These are phyloP conservation scores for Misgurnus anguillicaudatus DNA, from an alignment of 2,113 vertebrate species.

Conservation along the genomic window DNA sequence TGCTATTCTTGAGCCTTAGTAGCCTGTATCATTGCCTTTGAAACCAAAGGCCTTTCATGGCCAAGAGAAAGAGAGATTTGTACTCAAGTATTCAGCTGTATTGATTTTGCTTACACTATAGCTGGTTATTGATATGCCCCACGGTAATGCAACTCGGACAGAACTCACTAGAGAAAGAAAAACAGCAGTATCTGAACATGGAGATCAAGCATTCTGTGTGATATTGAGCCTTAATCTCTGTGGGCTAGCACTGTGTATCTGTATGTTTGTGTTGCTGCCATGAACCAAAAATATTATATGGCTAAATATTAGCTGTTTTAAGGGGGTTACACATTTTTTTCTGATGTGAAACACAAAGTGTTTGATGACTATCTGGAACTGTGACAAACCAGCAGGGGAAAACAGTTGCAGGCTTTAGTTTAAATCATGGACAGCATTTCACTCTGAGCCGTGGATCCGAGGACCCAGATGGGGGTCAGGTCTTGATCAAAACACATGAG, in stretches of 20 bases:
- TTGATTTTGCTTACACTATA: constrained; percentile 71
- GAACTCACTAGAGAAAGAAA: constrained; percentile 61
- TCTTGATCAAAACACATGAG: not conserved
- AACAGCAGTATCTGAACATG: constrained; percentile 54
- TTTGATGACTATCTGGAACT: not conserved
- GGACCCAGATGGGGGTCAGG: not conserved
- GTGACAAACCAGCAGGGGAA: not conserved
- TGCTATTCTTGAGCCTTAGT: constrained; percentile 47
- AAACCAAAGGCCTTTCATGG: constrained; percentile 49
- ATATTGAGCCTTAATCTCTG: constrained; percentile 61
- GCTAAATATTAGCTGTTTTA: constrained; percentile 13
- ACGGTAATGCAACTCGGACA: constrained; percentile 62
- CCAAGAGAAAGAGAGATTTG: constrained; percentile 58
- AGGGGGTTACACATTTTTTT: too few relatives aligned
- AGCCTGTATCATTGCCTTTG: constrained; percentile 59
- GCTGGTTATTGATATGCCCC: constrained; percentile 68
- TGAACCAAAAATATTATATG: not conserved
- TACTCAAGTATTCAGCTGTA: constrained; percentile 62
- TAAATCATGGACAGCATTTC: not conserved
- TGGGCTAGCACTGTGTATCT: constrained; percentile 30
- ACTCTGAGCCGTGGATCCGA: not conserved
- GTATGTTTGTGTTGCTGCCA: not conserved
- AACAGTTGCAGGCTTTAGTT: not conserved
- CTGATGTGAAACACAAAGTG: not conserved
- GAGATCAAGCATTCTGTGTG: constrained; percentile 52